Percentiles rank a stretch among this genome's conserved stretches.
These are phyloP conservation scores for Lithophane ornitopus DNA, from an alignment of 2,888 invertebrate genomes.

Conservation along the genomic window DNA sequence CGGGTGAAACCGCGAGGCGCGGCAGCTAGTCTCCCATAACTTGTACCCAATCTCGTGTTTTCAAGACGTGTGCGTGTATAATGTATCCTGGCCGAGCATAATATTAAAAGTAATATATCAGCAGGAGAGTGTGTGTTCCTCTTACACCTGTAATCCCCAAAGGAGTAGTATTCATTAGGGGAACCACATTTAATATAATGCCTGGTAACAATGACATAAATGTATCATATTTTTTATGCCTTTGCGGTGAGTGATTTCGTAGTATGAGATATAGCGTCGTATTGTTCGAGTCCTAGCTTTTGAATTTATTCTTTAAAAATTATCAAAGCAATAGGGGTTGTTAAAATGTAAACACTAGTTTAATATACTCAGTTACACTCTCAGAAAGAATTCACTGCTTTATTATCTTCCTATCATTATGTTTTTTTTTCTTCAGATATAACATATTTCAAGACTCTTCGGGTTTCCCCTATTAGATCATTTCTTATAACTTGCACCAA, in stretches of 20 bases:
- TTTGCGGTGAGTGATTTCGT: neutral
- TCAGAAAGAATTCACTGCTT: neutral
- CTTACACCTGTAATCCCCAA: slow-evolving; percentile 12
- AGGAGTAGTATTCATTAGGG: slow-evolving; percentile 22
- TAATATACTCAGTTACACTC: neutral
- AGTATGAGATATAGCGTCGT: neutral
- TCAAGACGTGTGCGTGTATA: slow-evolving; percentile 72
- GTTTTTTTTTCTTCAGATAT: too few relatives aligned
- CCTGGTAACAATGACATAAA: neutral
- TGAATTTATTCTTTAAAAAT: neutral
- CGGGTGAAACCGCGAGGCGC: too few relatives aligned
- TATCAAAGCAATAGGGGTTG: too few relatives aligned
- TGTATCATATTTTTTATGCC: neutral
- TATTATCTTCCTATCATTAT: too few relatives aligned
- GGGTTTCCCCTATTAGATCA: neutral
- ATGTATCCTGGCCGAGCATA: slow-evolving; percentile 70
- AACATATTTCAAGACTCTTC: neutral
- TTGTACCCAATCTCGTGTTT: slow-evolving; percentile 56
- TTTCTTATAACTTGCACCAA: slow-evolving; percentile 60
- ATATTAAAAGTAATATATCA: slow-evolving; percentile 77
- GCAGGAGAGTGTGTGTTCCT: slow-evolving; percentile 28
- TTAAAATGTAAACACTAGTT: neutral
- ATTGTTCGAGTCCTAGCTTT: too few relatives aligned
- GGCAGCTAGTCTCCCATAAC: too few relatives aligned
- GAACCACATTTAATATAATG: slow-evolving; percentile 9